Conservation (phyloP, 2,113 vertebrate genomes). For the Elachura formosa region DNA sequence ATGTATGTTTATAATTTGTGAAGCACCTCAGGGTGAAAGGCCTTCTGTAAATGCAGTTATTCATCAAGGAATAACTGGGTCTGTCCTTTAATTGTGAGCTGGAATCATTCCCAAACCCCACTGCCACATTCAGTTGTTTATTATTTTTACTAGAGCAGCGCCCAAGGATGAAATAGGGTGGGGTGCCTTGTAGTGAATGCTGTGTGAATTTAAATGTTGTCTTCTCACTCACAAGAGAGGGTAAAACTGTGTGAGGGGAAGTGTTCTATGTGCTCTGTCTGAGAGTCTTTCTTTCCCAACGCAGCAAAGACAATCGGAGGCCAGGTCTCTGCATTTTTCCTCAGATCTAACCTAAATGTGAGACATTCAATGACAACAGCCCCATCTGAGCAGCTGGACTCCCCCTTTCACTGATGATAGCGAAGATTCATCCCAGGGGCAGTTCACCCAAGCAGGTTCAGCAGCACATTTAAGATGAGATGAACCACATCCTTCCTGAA, state of each 20-base stretch:
- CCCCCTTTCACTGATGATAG: not conserved
- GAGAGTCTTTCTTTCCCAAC: not conserved
- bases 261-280: not conserved
- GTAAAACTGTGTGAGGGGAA: constrained; percentile 40
- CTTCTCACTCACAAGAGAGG: not conserved
- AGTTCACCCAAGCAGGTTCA: not conserved
- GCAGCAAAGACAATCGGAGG: not conserved
- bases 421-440: not conserved
- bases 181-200: not conserved
- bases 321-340: not conserved
- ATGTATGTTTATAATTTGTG: constrained; percentile 13
- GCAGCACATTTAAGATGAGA: not conserved
- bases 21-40: constrained; percentile 33
- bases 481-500: not conserved
- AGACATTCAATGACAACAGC: not conserved
- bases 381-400: not conserved
- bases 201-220: not conserved
- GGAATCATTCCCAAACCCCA: not conserved
- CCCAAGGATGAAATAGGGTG: not conserved
- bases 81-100: not conserved
- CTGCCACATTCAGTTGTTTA: not conserved
- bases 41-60: constrained; percentile 12
- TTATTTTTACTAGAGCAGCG: not conserved
- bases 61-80: not conserved
- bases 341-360: not conserved